phyloP scores from a whole-genome alignment of 1,140 invertebrate species.

The Pygmarrhopalites habei region DNA sequence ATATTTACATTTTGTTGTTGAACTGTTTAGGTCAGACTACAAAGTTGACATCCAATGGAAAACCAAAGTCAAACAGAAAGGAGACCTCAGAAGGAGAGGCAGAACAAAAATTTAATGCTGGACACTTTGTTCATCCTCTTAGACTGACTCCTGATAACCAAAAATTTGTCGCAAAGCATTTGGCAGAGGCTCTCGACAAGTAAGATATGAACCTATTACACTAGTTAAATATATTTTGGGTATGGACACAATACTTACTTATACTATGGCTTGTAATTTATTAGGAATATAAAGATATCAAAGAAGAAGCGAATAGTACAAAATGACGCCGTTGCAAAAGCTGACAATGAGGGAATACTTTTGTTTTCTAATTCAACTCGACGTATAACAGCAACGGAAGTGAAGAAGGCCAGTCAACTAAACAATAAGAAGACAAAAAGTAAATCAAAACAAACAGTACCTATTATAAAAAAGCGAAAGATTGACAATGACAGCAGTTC shows the following conservation, averaged over 20 bases:
- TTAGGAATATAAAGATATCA: neutral
- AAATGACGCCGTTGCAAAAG: conserved; percentile 5
- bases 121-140: conserved; percentile 18
- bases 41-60: neutral
- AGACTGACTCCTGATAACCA: conserved; percentile 20
- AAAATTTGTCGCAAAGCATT: conserved; percentile 30
- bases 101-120: conserved; percentile 12
- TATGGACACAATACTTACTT: neutral
- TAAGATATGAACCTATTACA: too few relatives aligned
- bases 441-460: neutral
- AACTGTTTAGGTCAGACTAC: too few relatives aligned
- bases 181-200: conserved; percentile 24
- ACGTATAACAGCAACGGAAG: conserved; percentile 6
- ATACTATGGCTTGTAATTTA: neutral
- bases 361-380: conserved; percentile 20
- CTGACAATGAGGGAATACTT: conserved; percentile 26
- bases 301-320: neutral
- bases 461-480: conserved; percentile 7
- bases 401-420: conserved; percentile 7
- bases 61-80: neutral
- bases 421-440: neutral
- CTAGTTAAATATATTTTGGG: neutral
- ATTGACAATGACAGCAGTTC: conserved; percentile 4
- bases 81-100: neutral
- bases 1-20: neutral